These are phyloP conservation scores for Pluvianellus socialis DNA, from an alignment of 2,113 vertebrate genomes.

Conservation along the genomic window DNA sequence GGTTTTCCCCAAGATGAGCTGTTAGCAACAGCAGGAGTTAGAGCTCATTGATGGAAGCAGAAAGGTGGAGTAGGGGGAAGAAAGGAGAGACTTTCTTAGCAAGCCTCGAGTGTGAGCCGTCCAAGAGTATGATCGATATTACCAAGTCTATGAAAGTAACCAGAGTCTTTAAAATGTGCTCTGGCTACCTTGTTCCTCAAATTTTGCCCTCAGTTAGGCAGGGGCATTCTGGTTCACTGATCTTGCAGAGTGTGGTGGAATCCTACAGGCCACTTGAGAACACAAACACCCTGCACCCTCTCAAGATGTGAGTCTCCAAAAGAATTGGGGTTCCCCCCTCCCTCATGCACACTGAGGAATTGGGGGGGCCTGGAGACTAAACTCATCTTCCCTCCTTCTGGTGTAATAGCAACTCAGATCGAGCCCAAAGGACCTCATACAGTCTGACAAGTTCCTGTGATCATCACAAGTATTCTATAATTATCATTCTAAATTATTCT, in stretches of 20 bases:
- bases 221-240: neutral
- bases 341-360: neutral
- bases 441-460: neutral
- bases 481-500: neutral
- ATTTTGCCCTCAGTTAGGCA: neutral
- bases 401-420: neutral
- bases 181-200: neutral
- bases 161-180: neutral
- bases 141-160: neutral
- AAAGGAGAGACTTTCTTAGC: neutral
- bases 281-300: neutral
- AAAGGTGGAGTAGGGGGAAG: neutral
- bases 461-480: neutral
- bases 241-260: neutral
- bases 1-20: neutral
- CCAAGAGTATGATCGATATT: neutral
- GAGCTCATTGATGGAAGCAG: neutral
- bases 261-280: neutral
- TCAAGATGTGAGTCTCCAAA: neutral
- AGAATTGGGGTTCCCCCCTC: rapidly evolving
- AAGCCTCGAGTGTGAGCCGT: neutral
- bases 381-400: neutral
- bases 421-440: neutral
- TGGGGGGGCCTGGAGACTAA: neutral
- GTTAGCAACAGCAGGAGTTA: neutral